Conservation (phyloP, 2,888 invertebrate genomes). For the Onchidella celtica region DNA sequence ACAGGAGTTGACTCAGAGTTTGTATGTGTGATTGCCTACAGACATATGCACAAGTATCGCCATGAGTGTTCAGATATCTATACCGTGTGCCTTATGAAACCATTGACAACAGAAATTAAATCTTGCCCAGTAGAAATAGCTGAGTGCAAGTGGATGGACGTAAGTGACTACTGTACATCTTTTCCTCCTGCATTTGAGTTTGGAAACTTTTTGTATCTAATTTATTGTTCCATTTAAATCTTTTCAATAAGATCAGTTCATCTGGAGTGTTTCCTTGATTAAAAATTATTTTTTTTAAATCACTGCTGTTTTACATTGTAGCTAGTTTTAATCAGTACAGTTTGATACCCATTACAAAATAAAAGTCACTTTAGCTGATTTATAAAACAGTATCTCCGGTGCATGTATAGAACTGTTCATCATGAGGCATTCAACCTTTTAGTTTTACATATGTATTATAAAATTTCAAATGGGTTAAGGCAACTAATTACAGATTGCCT, state of each 20-base stretch:
- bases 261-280: background rate
- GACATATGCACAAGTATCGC: constrained; percentile 88
- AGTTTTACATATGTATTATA: no score
- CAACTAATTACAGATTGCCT: no score
- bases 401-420: no score
- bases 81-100: constrained; percentile 86
- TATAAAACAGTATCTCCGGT: no score
- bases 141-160: constrained; percentile 89
- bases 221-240: background rate
- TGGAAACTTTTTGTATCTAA: background rate
- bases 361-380: no score
- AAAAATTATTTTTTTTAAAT: no score
- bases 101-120: constrained; percentile 84
- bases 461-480: no score
- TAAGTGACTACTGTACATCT: no score
- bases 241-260: background rate
- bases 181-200: no score
- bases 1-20: constrained; percentile 91
- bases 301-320: background rate
- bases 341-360: no score
- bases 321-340: no score
- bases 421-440: no score
- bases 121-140: constrained; percentile 89
- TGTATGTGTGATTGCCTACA: constrained; percentile 87
- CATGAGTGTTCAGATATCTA: constrained; percentile 94